These are phyloP conservation scores for Alligator mississippiensis DNA, from an alignment of 2,113 vertebrate genomes.

Conservation along the genomic window DNA sequence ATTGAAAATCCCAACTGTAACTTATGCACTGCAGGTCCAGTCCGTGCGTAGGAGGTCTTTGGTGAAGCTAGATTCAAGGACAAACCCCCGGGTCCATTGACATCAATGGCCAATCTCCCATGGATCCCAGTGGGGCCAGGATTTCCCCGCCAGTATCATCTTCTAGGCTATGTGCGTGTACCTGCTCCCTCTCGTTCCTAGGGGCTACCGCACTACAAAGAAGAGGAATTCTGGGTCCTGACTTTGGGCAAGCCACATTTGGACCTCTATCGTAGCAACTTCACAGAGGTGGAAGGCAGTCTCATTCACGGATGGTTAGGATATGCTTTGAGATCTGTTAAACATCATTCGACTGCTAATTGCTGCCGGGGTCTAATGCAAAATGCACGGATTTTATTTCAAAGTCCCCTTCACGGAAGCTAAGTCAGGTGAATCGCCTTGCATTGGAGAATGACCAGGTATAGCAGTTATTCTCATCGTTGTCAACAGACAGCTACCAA, in stretches of 20 bases:
- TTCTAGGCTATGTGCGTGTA: background rate
- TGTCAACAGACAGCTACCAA: background rate
- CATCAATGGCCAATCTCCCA: background rate
- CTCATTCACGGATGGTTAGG: background rate
- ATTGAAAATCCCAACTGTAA: background rate
- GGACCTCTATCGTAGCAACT: background rate
- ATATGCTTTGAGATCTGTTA: background rate
- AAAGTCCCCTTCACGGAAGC: background rate
- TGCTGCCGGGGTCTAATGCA: background rate
- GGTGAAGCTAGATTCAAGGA: background rate
- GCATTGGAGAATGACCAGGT: background rate
- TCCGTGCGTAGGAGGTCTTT: background rate
- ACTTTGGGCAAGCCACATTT: background rate
- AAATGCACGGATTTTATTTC: background rate
- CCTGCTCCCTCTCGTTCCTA: background rate
- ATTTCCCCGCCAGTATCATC: background rate
- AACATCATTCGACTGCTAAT: background rate
- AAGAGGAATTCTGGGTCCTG: background rate
- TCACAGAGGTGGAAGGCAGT: background rate
- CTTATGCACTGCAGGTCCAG: background rate
- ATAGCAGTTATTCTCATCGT: background rate
- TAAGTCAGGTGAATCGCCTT: background rate
- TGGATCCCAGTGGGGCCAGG: fast-evolving
- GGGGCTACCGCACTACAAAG: background rate
- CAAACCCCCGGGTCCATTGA: background rate